Evolutionary conservation across 2,113 vertebrate species (phyloP).

Genomic region (Probosciger aterrimus): DNA sequence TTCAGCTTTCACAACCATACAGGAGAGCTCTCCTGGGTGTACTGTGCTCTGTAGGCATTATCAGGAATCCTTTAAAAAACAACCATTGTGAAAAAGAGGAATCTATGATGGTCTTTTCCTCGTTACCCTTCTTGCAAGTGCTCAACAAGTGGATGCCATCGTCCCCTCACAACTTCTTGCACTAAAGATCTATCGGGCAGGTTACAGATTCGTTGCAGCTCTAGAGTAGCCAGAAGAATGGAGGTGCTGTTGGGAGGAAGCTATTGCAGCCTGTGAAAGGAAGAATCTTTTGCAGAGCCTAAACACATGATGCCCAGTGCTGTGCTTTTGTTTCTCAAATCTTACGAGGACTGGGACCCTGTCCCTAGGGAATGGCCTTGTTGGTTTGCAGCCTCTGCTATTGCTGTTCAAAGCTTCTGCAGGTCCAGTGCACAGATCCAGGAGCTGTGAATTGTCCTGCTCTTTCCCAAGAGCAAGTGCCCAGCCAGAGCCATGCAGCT

Average conservation of each 20-base stretch:
- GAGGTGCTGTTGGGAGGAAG: not conserved
- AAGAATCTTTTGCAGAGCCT: not conserved
- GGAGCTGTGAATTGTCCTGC: not conserved
- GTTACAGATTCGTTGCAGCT: not conserved
- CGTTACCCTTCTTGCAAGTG: not conserved
- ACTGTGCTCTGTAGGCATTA: not conserved
- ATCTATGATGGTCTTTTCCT: not conserved
- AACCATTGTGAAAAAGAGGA: not conserved
- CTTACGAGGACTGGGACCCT: no score
- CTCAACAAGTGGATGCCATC: not conserved
- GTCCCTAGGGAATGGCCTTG: rapidly evolving
- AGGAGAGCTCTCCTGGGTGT: not conserved
- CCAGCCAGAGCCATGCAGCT: not conserved
- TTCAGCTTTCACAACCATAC: not conserved
- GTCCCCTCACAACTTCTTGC: not conserved
- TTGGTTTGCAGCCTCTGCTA: not conserved
- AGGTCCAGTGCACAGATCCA: not conserved
- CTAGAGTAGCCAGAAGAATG: not conserved
- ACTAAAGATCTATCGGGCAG: not conserved
- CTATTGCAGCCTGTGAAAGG: not conserved
- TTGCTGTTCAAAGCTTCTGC: not conserved
- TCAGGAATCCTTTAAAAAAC: not conserved
- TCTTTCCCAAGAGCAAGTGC: no score
- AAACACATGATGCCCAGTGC: not conserved
- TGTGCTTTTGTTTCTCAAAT: not conserved